Evolutionary conservation across 2,888 invertebrate genomes (phyloP), one percentile per base, ranked within the genome.

Genomic region (Siphonodentalium dalli): DNA sequence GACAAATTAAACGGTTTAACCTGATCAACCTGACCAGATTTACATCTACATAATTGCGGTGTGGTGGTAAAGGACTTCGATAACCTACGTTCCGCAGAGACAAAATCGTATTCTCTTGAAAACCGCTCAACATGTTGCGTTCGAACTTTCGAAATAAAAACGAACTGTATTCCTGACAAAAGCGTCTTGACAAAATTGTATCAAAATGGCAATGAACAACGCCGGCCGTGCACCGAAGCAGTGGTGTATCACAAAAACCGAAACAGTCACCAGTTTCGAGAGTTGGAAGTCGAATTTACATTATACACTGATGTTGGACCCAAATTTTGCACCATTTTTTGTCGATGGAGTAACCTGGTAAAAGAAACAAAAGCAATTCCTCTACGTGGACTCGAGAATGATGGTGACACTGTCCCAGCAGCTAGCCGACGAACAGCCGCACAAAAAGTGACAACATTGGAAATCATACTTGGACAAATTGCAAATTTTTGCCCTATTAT

Each of bases 191-290:
- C n/a, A n/a, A n/a, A n/a, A n/a, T n/a, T n/a, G n/a, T n/a, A n/a
- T n/a, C n/a, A n/a, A n/a, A n/a, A n/a, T n/a, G n/a, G n/a, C n/a
- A n/a, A n/a, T n/a, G n/a, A n/a, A n/a, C n/a, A n/a, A n/a, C n/a
- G n/a, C n/a, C n/a, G n/a, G n/a, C n/a, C n/a, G 31, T 11, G 31
- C 31, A 31, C 31, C 31, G n/a, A 31, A 51, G 34, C 55, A 55
- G 29, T 53, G 57, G 53, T 53, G 52, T 18, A 37, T 57, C 8
- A 24, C 24, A 13, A 53, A 57, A 28, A 8, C 15, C 11, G 52
- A 57, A 26, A 53, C 52, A 38, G 29, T 52, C 13, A 57, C 11
- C n/a, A n/a, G n/a, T n/a, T n/a, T n/a, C n/a, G n/a, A n/a, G n/a
- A n/a, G n/a, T n/a, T n/a, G n/a, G n/a, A 38, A 26, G 7, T 35